phyloP scores from a whole-genome alignment of 2,113 vertebrate species.

The Climacteris rufus region DNA sequence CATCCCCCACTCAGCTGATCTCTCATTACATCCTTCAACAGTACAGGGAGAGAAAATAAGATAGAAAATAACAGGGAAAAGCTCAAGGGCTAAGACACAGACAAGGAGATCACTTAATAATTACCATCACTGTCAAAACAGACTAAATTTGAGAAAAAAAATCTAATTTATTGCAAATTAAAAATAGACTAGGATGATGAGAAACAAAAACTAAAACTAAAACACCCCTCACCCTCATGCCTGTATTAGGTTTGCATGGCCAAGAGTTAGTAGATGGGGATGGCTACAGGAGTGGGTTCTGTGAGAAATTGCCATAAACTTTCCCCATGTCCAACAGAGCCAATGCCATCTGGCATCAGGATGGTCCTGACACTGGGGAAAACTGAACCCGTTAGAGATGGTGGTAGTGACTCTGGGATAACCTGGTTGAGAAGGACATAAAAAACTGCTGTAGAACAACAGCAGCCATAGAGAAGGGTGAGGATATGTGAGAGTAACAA shows the following conservation, averaged over 20 bases:
- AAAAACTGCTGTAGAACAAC: background rate
- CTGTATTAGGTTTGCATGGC: background rate
- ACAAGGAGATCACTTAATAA: background rate
- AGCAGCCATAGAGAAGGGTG: background rate
- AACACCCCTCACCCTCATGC: rapidly evolving
- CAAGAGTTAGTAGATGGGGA: background rate
- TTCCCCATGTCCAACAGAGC: background rate
- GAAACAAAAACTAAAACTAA: background rate
- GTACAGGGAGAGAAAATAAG: background rate
- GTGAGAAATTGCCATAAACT: background rate
- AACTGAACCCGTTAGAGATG: background rate
- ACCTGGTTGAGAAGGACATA: too few relatives aligned
- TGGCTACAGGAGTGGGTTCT: background rate
- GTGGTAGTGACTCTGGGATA: background rate
- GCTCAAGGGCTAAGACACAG: background rate
- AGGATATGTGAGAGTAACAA: background rate
- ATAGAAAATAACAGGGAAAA: background rate
- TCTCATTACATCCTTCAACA: rapidly evolving
- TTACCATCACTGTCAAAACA: background rate
- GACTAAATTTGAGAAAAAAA: background rate
- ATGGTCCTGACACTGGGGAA: background rate
- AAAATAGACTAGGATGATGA: background rate
- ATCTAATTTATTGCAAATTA: background rate
- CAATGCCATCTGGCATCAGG: background rate
- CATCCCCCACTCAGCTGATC: background rate